Conservation (phyloP, 2,797 vertebrate genomes). For the Sebastolobus alascanus region DNA sequence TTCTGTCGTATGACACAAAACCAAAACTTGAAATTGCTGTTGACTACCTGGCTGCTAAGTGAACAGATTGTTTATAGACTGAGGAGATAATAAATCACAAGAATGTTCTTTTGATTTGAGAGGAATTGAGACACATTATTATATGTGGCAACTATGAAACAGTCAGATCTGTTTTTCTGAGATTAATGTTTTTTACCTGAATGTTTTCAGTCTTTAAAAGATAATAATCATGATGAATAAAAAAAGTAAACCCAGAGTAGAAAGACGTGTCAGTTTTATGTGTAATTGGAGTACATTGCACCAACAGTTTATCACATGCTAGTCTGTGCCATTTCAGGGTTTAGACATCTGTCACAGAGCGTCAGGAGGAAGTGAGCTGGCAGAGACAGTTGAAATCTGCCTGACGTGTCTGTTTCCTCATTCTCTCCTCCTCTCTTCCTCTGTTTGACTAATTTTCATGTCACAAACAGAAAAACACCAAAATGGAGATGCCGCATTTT, state of each 20-base stretch:
- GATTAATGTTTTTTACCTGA: too few species aligned
- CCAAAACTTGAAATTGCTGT: slow-evolving; percentile 59
- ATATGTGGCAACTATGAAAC: not conserved
- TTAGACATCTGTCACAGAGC: slow-evolving; percentile 48
- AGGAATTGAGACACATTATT: not conserved
- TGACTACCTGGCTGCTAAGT: slow-evolving; percentile 37
- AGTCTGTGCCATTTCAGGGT: slow-evolving; percentile 19
- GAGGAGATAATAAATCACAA: not conserved
- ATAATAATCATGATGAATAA: not conserved
- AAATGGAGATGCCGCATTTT: slow-evolving; percentile 5
- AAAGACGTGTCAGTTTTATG: not conserved
- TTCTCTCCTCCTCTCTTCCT: slow-evolving; percentile 55
- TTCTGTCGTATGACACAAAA: slow-evolving; percentile 69
- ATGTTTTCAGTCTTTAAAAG: accelerated
- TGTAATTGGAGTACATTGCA: not conserved
- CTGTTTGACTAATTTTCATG: slow-evolving; percentile 37
- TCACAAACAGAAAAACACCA: slow-evolving; percentile 4
- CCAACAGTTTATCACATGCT: slow-evolving; percentile 31
- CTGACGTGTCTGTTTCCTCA: slow-evolving; percentile 72
- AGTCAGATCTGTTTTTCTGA: not conserved
- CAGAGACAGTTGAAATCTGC: slow-evolving; percentile 74
- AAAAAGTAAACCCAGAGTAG: not conserved
- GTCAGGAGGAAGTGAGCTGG: slow-evolving; percentile 79
- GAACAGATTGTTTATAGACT: slow-evolving; percentile 42
- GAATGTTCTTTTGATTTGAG: not conserved